phyloP scores from a whole-genome alignment of 2,797 vertebrate genomes.

The Taenioides sp. region DNA sequence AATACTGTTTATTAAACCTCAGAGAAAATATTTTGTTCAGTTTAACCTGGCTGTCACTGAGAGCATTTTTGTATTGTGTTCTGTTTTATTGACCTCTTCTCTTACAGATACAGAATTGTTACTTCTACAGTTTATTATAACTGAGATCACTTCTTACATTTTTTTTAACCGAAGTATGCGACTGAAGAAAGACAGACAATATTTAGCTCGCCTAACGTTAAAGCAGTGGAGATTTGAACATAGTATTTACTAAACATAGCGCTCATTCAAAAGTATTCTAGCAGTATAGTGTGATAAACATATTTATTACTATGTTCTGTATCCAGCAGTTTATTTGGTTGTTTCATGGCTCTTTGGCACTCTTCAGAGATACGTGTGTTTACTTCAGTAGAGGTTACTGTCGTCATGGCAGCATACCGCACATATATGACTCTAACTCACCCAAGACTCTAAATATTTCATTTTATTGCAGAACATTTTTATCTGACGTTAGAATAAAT shows the following conservation, averaged over 20 bases:
- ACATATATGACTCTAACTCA: constrained; percentile 20
- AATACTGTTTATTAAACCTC: background rate
- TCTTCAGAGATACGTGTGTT: constrained; percentile 18
- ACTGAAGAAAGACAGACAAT: background rate
- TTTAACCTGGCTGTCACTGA: background rate
- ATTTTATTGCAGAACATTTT: background rate
- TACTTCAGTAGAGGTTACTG: constrained; percentile 11
- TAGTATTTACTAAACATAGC: too few relatives aligned
- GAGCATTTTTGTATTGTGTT: background rate
- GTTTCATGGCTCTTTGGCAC: background rate
- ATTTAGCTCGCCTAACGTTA: too few relatives aligned
- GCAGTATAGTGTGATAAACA: too few relatives aligned
- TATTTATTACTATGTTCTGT: too few relatives aligned
- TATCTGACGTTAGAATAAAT: background rate
- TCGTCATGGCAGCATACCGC: constrained; percentile 28
- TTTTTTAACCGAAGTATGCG: background rate
- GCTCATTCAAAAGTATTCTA: too few relatives aligned
- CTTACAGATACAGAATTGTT: background rate
- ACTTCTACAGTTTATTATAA: background rate
- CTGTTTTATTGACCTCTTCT: background rate
- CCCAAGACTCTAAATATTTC: too few relatives aligned
- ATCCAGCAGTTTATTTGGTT: too few relatives aligned
- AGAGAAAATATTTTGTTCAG: background rate
- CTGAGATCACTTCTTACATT: background rate
- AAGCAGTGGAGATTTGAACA: too few relatives aligned